Percentiles rank a stretch among this genome's conserved stretches.
These are phyloP conservation scores for Gallinago media DNA, from an alignment of 2,113 vertebrate genomes.

Conservation along the genomic window DNA sequence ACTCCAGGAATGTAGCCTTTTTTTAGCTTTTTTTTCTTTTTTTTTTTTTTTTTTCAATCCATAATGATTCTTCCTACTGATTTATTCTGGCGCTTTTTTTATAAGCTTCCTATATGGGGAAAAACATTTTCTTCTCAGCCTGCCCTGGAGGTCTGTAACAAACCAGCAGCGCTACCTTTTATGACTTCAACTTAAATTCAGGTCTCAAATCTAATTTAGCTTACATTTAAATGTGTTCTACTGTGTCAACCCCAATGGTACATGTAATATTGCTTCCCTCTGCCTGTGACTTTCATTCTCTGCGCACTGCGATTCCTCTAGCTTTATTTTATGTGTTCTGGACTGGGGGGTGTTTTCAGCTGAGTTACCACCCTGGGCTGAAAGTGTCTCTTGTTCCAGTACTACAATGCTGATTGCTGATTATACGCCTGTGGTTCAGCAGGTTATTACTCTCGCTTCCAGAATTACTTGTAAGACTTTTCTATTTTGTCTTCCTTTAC, in stretches of 20 bases:
- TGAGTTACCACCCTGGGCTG: not conserved
- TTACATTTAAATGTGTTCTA: not conserved
- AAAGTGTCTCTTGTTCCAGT: not conserved
- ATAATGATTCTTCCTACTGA: not conserved
- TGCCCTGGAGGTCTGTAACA: not conserved
- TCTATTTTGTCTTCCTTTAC: not conserved
- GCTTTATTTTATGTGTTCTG: not conserved
- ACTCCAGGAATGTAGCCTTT: not conserved
- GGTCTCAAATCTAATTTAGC: not conserved
- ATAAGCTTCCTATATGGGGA: not conserved
- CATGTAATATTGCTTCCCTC: not conserved
- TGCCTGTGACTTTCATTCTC: not conserved
- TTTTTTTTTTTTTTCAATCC: not conserved
- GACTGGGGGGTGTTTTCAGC: not conserved
- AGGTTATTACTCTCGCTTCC: not conserved
- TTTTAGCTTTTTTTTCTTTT: not conserved
- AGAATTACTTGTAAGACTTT: not conserved
- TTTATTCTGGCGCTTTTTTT: not conserved
- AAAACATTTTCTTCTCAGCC: not conserved
- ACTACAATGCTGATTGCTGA: not conserved
- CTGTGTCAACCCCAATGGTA: not conserved
- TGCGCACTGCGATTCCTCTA: not conserved
- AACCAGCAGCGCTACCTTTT: conserved; percentile 4
- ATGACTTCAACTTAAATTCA: not conserved
- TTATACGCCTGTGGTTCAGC: not conserved